phyloP scores from a whole-genome alignment of 2,797 vertebrate species.

The Siniperca scherzeri region DNA sequence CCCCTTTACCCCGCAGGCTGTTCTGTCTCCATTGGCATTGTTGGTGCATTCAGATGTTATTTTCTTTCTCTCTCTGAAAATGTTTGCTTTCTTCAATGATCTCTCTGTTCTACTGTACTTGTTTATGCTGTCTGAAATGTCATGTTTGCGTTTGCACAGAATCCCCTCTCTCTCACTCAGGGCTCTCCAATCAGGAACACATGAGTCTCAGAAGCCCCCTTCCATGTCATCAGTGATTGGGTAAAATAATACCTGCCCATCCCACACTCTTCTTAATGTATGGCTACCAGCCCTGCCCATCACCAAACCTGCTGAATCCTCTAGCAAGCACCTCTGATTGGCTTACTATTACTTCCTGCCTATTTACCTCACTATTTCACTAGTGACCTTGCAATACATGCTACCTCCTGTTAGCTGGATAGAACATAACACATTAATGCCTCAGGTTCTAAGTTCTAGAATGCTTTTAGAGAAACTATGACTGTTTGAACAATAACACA shows the following conservation, averaged over 20 bases:
- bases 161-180: conserved; percentile 89
- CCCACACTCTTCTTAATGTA: conserved; percentile 60
- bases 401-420: conserved; percentile 47
- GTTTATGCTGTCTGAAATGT: conserved; percentile 85
- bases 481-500: conserved; percentile 47
- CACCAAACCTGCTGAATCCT: conserved; percentile 68
- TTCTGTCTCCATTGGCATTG: conserved; percentile 76
- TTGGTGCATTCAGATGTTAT: conserved; percentile 80
- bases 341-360: conserved; percentile 66
- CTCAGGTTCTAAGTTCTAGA: conserved; percentile 18
- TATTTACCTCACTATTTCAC: conserved; percentile 59
- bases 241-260: conserved; percentile 76
- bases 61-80: conserved; percentile 71
- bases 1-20: conserved; percentile 72
- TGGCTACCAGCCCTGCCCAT: conserved; percentile 65
- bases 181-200: conserved; percentile 84
- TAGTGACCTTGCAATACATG: conserved; percentile 38
- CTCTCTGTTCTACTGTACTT: conserved; percentile 82
- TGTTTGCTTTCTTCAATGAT: conserved; percentile 83
- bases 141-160: conserved; percentile 88
- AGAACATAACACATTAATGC: conserved; percentile 52
- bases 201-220: conserved; percentile 79
- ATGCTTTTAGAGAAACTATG: conserved; percentile 44
- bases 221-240: conserved; percentile 83
- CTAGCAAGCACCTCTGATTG: conserved; percentile 73